phyloP scores from a whole-genome alignment of 2,113 vertebrate genomes.

The Sylvia atricapilla region DNA sequence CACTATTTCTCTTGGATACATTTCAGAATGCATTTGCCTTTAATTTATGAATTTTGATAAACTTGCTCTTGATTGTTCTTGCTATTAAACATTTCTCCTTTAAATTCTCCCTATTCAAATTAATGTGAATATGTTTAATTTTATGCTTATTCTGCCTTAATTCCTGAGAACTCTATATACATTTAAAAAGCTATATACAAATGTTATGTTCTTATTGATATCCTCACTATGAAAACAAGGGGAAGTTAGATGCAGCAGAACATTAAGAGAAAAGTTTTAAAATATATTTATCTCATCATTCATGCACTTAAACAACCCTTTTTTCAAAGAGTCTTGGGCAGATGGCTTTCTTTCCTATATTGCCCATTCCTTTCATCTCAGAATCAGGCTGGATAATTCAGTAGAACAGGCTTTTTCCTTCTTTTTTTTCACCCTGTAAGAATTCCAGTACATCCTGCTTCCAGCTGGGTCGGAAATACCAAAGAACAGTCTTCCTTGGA shows the following conservation, averaged over 20 bases:
- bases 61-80: not conserved
- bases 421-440: not conserved
- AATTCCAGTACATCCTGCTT: conserved; percentile 36
- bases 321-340: not conserved
- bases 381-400: not conserved
- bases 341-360: not conserved
- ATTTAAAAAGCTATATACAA: not conserved
- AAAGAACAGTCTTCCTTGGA: not conserved
- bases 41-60: conserved; percentile 14
- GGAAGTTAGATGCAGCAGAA: not conserved
- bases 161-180: not conserved
- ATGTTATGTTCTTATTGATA: not conserved
- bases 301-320: not conserved
- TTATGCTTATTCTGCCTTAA: not conserved
- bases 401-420: not conserved
- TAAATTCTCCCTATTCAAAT: not conserved
- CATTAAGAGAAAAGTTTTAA: not conserved
- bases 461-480: conserved; percentile 55
- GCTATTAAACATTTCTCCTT: not conserved
- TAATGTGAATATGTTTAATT: not conserved
- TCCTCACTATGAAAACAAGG: not conserved
- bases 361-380: not conserved
- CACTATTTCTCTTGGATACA: conserved; percentile 3
- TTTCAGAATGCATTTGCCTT: conserved; percentile 14
- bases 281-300: not conserved